These are phyloP conservation scores for Trachymyrmex cornetzi DNA, from an alignment of 1,140 invertebrate genomes.

Conservation along the genomic window DNA sequence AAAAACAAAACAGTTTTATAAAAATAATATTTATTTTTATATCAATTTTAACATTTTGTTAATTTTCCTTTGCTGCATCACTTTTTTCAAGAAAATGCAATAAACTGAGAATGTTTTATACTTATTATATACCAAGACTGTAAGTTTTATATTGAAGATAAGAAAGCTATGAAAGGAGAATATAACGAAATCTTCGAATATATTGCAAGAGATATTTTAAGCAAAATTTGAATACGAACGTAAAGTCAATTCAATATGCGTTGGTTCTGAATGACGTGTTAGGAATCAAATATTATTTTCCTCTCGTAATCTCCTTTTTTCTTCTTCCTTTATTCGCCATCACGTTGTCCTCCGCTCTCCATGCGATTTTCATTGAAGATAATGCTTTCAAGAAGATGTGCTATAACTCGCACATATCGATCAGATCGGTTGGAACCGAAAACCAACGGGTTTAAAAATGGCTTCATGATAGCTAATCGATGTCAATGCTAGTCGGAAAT, in stretches of 20 bases:
- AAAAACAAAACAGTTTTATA: too few species aligned
- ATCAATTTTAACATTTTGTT: not conserved
- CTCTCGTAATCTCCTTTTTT: conserved; percentile 29
- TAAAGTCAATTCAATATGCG: conserved; percentile 44
- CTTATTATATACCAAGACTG: too few species aligned
- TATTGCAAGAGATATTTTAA: conserved; percentile 29
- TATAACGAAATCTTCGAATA: conserved; percentile 10
- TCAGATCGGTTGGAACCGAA: conserved; percentile 3
- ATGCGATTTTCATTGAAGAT: conserved; percentile 21
- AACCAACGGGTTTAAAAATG: conserved; percentile 4
- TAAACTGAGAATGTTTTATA: too few species aligned
- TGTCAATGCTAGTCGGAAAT: not conserved
- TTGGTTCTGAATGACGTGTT: conserved; percentile 59
- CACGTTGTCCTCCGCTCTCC: not conserved
- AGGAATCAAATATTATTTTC: conserved; percentile 50
- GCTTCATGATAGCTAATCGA: not conserved
- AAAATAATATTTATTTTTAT: too few species aligned
- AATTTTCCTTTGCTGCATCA: too few species aligned
- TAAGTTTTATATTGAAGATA: not conserved
- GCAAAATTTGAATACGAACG: not conserved
- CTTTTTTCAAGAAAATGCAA: too few species aligned
- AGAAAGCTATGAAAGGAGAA: not conserved
- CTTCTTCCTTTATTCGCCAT: not conserved
- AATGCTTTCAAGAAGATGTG: conserved; percentile 13
- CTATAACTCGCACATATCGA: conserved; percentile 21